Evolutionary conservation across 2,113 vertebrate genomes (phyloP).

Genomic region (Brienomyrus longianalis): DNA sequence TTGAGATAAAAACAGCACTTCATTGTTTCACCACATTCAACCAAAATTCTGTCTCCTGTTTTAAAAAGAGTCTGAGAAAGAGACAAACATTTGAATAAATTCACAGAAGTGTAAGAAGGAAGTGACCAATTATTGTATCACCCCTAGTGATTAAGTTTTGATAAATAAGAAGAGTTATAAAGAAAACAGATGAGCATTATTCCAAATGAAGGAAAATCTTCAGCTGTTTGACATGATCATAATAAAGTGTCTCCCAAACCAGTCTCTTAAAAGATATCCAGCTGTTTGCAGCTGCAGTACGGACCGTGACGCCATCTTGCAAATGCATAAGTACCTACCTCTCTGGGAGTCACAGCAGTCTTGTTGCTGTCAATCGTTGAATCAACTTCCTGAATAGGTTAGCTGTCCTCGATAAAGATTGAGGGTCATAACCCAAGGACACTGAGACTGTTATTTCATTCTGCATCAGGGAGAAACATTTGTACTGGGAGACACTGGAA

Average conservation of each 20-base stretch:
- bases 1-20: not conserved
- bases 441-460: constrained; percentile 25
- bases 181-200: not conserved
- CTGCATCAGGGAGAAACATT: constrained; percentile 16
- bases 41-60: not conserved
- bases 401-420: constrained; percentile 44
- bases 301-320: constrained; percentile 49
- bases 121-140: not conserved
- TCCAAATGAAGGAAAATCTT: not conserved
- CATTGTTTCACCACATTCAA: constrained; percentile 2
- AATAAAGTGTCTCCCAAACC: not conserved
- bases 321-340: constrained; percentile 42
- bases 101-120: not conserved
- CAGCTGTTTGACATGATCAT: constrained; percentile 2
- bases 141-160: not conserved
- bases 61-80: not conserved
- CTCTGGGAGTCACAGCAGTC: constrained; percentile 14
- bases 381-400: constrained; percentile 47
- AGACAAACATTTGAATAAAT: not conserved
- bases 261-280: constrained; percentile 49
- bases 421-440: constrained; percentile 42
- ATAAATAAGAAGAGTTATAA: not conserved
- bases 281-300: constrained; percentile 64
- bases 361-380: constrained; percentile 30
- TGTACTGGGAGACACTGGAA: not conserved